Percentiles rank a stretch among this genome's conserved stretches.
Evolutionary conservation across 2,797 vertebrate genomes (phyloP).

Genomic region (Psittacula echo): DNA sequence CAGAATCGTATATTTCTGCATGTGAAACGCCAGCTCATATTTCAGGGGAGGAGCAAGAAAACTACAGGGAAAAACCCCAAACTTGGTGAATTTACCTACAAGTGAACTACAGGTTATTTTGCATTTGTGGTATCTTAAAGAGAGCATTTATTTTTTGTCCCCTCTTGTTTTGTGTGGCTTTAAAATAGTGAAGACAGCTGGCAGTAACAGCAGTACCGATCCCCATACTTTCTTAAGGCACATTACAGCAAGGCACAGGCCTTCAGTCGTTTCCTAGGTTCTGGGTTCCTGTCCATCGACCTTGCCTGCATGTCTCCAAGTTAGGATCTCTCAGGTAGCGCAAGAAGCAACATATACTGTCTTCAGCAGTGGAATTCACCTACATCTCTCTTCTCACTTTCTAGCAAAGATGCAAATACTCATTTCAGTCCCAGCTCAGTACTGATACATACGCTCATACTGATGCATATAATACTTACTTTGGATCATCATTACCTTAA

Average conservation of each 20-base stretch:
- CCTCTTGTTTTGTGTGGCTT: not conserved
- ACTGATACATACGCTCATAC: not conserved
- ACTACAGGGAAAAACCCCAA: fast-evolving
- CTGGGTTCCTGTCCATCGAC: not conserved
- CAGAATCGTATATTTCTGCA: not conserved
- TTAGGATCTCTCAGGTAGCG: not conserved
- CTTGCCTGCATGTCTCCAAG: not conserved
- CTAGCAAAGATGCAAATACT: not conserved
- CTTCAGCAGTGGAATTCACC: not conserved
- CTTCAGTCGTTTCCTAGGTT: not conserved
- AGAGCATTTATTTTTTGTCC: not conserved
- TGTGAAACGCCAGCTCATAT: not conserved
- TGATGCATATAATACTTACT: not conserved
- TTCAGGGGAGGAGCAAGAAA: not conserved
- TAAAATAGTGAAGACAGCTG: not conserved
- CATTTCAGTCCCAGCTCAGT: not conserved
- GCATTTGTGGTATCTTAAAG: not conserved
- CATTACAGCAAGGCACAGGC: not conserved
- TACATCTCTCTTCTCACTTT: not conserved
- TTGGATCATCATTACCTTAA: not conserved
- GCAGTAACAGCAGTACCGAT: not conserved
- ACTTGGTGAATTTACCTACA: not conserved
- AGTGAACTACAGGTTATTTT: not conserved
- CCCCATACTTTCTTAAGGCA: not conserved
- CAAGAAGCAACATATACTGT: not conserved